These are phyloP conservation scores for Pomatostomus ruficeps DNA, from an alignment of 2,113 vertebrate genomes.

Conservation along the genomic window DNA sequence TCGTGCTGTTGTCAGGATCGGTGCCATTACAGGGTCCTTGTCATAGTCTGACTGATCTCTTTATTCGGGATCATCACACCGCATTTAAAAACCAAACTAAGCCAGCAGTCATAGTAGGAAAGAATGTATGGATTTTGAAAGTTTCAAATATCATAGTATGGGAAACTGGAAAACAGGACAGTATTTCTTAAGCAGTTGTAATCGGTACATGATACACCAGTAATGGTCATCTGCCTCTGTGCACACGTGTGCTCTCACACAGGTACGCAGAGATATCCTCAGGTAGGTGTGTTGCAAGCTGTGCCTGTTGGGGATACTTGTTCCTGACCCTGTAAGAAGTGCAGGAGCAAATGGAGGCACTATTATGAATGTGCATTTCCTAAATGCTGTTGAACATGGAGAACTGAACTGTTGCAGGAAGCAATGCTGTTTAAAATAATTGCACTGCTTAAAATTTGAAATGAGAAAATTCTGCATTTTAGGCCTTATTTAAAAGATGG, in stretches of 20 bases:
- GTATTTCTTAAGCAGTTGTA: not conserved
- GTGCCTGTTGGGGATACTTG: not conserved
- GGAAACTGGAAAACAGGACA: not conserved
- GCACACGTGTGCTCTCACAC: accelerated
- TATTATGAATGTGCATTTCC: accelerated
- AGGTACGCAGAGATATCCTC: not conserved
- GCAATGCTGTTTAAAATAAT: not conserved
- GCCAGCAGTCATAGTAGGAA: not conserved
- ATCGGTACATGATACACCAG: not conserved
- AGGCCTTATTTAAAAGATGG: not conserved
- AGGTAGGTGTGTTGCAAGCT: not conserved
- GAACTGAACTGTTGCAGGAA: not conserved
- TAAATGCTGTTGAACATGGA: not conserved
- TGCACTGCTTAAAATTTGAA: not conserved
- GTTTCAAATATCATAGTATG: not conserved
- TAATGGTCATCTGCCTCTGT: not conserved
- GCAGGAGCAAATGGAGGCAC: not conserved
- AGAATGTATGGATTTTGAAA: not conserved
- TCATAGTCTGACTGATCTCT: not conserved
- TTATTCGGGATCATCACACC: not conserved
- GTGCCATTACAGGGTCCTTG: accelerated
- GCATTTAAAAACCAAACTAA: not conserved
- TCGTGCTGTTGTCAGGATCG: not conserved
- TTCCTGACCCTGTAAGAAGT: not conserved
- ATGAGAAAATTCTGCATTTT: not conserved